Percentiles rank a stretch among this genome's conserved stretches.
Conservation (phyloP, 2,888 invertebrate genomes). For the Polia nebulosa region DNA sequence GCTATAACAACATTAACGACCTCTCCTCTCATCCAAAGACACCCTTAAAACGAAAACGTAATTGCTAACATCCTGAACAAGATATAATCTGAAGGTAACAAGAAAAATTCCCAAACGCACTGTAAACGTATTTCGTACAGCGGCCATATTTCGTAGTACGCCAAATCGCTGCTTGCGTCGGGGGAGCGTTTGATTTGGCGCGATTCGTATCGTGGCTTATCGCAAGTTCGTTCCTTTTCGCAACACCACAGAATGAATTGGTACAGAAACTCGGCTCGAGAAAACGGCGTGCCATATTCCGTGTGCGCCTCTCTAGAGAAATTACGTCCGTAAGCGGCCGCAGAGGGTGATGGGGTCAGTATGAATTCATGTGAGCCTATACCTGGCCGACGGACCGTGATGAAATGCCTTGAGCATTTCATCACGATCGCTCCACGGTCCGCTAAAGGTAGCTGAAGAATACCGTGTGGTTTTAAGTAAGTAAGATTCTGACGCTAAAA, state of each 20-base stretch:
- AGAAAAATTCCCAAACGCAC: constrained; percentile 81
- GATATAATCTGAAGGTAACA: constrained; percentile 69
- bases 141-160: constrained; percentile 80
- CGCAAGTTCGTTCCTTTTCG: constrained; percentile 61
- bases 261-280: neutral
- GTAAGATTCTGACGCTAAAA: too few species aligned
- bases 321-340: too few species aligned
- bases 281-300: too few species aligned
- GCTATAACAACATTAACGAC: constrained; percentile 50
- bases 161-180: constrained; percentile 78
- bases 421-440: too few species aligned
- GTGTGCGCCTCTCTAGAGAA: too few species aligned
- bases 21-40: constrained; percentile 33
- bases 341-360: too few species aligned
- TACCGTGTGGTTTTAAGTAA: too few species aligned
- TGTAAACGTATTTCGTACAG: constrained; percentile 80
- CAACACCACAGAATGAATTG: constrained; percentile 15
- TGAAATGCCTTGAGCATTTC: too few species aligned
- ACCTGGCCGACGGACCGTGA: too few species aligned
- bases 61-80: constrained; percentile 58
- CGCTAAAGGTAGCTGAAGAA: too few species aligned
- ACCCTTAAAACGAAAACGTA: constrained; percentile 64
- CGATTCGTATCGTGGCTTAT: constrained; percentile 77
- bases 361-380: too few species aligned
- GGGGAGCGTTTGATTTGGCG: constrained; percentile 86